phyloP scores from a whole-genome alignment of 2,888 invertebrate genomes.

The Oxystoma pomonae region DNA sequence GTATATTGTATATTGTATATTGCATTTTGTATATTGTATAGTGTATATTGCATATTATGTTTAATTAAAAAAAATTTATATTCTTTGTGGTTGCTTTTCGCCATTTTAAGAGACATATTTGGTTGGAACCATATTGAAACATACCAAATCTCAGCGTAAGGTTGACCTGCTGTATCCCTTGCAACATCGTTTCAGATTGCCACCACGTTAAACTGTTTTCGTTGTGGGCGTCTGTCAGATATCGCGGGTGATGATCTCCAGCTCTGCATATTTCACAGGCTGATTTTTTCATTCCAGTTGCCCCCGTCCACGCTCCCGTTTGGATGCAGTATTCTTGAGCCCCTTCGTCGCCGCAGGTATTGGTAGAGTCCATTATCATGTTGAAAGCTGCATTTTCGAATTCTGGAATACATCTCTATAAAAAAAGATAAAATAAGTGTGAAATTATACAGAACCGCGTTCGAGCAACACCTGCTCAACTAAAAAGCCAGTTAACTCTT shows the following conservation, averaged over 20 bases:
- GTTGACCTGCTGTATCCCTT: conserved; percentile 90
- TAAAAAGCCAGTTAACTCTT: no score
- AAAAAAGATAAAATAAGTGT: conserved; percentile 34
- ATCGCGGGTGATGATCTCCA: conserved; percentile 65
- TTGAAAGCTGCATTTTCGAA: conserved; percentile 96
- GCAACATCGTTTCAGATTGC: conserved; percentile 97
- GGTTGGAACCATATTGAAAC: no score
- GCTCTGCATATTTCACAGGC: conserved; percentile 72
- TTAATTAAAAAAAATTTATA: no score
- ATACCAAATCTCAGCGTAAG: conserved; percentile 49
- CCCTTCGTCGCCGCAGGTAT: conserved; percentile 88
- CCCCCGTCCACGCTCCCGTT: conserved; percentile 79
- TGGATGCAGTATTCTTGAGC: conserved; percentile 86
- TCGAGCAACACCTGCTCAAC: no score
- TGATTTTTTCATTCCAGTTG: conserved; percentile 61
- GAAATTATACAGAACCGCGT: no score
- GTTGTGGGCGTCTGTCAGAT: conserved; percentile 89
- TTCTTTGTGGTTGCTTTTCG: no score
- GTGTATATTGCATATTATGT: no score
- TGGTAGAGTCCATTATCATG: conserved; percentile 85
- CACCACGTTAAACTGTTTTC: conserved; percentile 92
- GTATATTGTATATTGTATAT: no score
- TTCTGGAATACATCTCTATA: conserved; percentile 89
- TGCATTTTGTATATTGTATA: no score
- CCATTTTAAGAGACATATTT: no score